Conservation (phyloP, 2,888 invertebrate genomes). For the Lycaena phlaeas region DNA sequence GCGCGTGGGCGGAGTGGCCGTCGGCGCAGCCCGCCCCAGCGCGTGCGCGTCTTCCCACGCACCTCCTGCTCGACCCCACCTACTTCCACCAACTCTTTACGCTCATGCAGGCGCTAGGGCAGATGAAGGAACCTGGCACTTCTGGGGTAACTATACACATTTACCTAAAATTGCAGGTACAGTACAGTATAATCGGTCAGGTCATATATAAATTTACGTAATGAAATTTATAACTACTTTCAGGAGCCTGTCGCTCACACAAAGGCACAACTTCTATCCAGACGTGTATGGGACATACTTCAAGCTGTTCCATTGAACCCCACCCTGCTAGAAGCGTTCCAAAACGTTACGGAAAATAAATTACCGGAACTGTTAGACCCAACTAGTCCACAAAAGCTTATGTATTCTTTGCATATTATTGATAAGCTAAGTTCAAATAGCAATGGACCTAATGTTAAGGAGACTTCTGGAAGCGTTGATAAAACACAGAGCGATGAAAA, state of each 20-base stretch:
- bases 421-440: slow-evolving; percentile 56
- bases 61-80: slow-evolving; percentile 85
- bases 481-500: slow-evolving; percentile 42
- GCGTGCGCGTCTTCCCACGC: slow-evolving; percentile 87
- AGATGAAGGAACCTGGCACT: slow-evolving; percentile 85
- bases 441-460: slow-evolving; percentile 38
- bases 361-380: slow-evolving; percentile 87
- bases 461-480: slow-evolving; percentile 33
- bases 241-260: slow-evolving; percentile 83
- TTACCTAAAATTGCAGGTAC: too few relatives aligned
- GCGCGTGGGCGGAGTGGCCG: slow-evolving; percentile 84
- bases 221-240: slow-evolving; percentile 19
- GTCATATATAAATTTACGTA: too few relatives aligned
- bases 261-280: slow-evolving; percentile 90
- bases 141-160: slow-evolving; percentile 51
- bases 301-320: slow-evolving; percentile 94
- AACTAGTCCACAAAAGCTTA: slow-evolving; percentile 91
- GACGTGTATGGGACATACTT: slow-evolving; percentile 95
- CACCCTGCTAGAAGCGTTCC: slow-evolving; percentile 86
- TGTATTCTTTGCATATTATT: slow-evolving; percentile 95
- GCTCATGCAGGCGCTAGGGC: slow-evolving; percentile 91
- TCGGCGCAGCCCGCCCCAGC: slow-evolving; percentile 91
- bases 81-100: slow-evolving; percentile 94
- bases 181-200: too few relatives aligned
- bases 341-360: slow-evolving; percentile 78